A percentile compares a stretch with the other conserved stretches of the same genome.
phyloP scores from a whole-genome alignment of 2,797 vertebrate species.

The Manis crassicaudata region DNA sequence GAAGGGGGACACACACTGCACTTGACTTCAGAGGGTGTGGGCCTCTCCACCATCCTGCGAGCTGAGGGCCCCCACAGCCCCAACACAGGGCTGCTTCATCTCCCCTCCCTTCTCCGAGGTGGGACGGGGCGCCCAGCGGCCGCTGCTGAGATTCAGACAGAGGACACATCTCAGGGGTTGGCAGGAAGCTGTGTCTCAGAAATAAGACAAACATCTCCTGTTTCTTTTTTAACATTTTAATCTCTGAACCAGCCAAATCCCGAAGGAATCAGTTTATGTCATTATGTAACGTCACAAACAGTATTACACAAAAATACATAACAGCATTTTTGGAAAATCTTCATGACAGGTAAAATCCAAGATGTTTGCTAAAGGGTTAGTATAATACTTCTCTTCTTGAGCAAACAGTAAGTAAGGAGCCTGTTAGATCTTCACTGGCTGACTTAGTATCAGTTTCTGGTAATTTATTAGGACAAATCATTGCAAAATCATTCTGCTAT shows the following conservation, averaged over 20 bases:
- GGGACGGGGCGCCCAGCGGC: not conserved
- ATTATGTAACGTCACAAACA: not conserved
- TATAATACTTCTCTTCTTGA: not conserved
- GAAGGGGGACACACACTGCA: too few relatives aligned
- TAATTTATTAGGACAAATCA: not conserved
- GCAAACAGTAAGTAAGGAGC: not conserved
- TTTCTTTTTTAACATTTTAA: not conserved
- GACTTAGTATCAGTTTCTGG: not conserved
- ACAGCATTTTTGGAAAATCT: not conserved
- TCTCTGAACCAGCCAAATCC: not conserved
- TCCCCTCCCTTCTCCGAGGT: not conserved
- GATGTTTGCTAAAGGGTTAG: not conserved
- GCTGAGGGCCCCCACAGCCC: too few relatives aligned
- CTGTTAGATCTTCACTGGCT: not conserved
- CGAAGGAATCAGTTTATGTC: not conserved
- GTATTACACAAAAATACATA: too few relatives aligned
- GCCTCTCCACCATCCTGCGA: too few relatives aligned
- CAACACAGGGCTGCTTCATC: rapidly evolving
- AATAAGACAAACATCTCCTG: not conserved
- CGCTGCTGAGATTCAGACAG: not conserved
- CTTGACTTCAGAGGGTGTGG: too few relatives aligned
- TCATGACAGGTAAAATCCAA: not conserved
- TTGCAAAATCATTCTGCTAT: not conserved
- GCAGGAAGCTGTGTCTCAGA: not conserved
- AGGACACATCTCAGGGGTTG: not conserved